Conservation (phyloP, 1,140 invertebrate genomes). For the Drosophila grimshawi region DNA sequence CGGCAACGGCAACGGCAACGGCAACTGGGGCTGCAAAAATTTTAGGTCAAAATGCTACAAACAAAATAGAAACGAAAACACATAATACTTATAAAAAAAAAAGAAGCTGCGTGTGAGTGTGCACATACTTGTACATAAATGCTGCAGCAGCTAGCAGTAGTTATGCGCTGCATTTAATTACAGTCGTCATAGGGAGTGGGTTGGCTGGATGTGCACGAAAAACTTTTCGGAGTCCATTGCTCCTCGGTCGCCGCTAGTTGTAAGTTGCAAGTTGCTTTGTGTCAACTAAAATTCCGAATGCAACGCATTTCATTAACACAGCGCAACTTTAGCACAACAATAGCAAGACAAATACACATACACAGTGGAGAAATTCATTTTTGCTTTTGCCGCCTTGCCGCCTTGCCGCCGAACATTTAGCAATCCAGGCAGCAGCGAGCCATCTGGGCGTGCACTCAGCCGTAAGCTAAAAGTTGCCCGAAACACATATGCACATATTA, state of each 20-base stretch:
- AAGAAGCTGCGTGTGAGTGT: slow-evolving; percentile 8
- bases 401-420: slow-evolving; percentile 70
- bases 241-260: slow-evolving; percentile 45
- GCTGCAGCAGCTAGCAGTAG: slow-evolving; percentile 61
- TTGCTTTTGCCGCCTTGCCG: slow-evolving; percentile 49
- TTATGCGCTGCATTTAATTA: slow-evolving; percentile 82
- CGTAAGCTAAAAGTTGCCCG: slow-evolving; percentile 70
- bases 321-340: slow-evolving; percentile 73
- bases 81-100: slow-evolving; percentile 72
- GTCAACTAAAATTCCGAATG: slow-evolving; percentile 67
- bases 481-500: slow-evolving; percentile 18
- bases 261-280: slow-evolving; percentile 51
- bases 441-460: slow-evolving; percentile 55
- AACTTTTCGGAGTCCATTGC: slow-evolving; percentile 52
- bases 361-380: slow-evolving; percentile 56
- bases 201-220: slow-evolving; percentile 1
- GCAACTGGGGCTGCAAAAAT: slow-evolving; percentile 40
- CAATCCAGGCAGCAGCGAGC: slow-evolving; percentile 38
- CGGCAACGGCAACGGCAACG: slow-evolving; percentile 16
- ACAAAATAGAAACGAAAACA: slow-evolving; percentile 47
- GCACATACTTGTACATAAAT: slow-evolving; percentile 54
- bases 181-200: slow-evolving; percentile 40
- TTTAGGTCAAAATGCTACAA: slow-evolving; percentile 77
- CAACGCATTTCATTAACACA: slow-evolving; percentile 83
- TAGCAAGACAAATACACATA: slow-evolving; percentile 50